Evolutionary conservation across 2,113 vertebrate genomes (phyloP).

Genomic region (Elachura formosa): DNA sequence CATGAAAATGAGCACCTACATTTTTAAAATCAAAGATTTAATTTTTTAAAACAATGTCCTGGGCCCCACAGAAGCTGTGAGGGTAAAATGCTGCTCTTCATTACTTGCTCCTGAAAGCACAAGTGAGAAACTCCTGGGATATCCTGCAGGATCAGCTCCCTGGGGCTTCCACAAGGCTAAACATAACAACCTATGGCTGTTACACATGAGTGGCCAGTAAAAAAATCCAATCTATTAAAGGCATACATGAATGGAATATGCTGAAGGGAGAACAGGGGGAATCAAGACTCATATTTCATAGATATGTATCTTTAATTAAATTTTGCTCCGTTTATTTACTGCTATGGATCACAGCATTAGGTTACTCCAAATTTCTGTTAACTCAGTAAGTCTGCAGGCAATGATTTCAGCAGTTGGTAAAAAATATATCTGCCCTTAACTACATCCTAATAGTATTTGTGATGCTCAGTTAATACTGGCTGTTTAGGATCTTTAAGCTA

Average conservation of each 20-base stretch:
- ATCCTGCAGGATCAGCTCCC: neutral
- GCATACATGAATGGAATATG: neutral
- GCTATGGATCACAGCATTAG: neutral
- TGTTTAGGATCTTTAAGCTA: neutral
- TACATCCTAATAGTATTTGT: neutral
- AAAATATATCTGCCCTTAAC: neutral
- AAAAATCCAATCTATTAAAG: slow-evolving; percentile 3
- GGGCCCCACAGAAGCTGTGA: neutral
- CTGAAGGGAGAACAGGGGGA: neutral
- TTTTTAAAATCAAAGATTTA: neutral
- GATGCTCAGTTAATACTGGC: neutral
- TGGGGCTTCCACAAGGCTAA: neutral
- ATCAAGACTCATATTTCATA: neutral
- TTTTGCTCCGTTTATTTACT: slow-evolving; percentile 34
- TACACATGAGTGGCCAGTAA: neutral
- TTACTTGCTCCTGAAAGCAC: neutral
- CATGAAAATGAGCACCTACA: neutral
- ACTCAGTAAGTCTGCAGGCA: neutral
- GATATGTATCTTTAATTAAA: slow-evolving; percentile 41
- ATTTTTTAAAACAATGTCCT: neutral
- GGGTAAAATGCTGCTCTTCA: neutral
- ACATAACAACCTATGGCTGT: neutral
- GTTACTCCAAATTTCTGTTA: neutral
- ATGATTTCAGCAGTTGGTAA: neutral
- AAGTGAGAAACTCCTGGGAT: neutral